Evolutionary conservation across 2,888 invertebrate genomes (phyloP).

Genomic region (Tillus elongatus): DNA sequence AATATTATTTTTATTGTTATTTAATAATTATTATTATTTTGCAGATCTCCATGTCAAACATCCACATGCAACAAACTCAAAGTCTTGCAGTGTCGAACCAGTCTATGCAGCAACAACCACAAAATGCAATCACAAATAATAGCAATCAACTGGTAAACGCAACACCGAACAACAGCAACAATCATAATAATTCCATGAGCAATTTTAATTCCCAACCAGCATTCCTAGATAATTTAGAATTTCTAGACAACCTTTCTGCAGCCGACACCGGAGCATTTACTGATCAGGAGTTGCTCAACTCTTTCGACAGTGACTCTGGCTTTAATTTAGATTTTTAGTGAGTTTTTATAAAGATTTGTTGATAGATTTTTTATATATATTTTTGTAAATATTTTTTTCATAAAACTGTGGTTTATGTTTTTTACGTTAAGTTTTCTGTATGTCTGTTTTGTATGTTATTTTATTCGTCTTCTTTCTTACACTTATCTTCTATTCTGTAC

Average conservation of each 20-base stretch:
- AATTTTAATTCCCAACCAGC: slow-evolving; percentile 46
- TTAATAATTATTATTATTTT: too few relatives aligned
- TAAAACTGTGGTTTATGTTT: slow-evolving; percentile 31
- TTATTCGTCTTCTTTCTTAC: too few relatives aligned
- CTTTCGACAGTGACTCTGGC: slow-evolving; percentile 65
- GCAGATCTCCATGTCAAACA: slow-evolving; percentile 51
- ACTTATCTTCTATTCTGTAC: too few relatives aligned
- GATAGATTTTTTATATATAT: slow-evolving; percentile 30
- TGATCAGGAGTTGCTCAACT: slow-evolving; percentile 74
- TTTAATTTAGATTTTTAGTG: slow-evolving; percentile 49
- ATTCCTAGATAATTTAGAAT: slow-evolving; percentile 73
- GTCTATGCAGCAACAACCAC: slow-evolving; percentile 24
- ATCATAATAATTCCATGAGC: slow-evolving; percentile 38
- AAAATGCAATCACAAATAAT: slow-evolving; percentile 20
- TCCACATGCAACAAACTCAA: slow-evolving; percentile 63
- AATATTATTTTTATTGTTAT: too few relatives aligned
- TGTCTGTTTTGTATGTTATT: too few relatives aligned
- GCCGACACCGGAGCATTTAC: slow-evolving; percentile 67
- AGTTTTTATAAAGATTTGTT: slow-evolving; percentile 24
- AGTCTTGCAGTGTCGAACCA: too few relatives aligned
- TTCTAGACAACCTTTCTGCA: slow-evolving; percentile 72
- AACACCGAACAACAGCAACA: slow-evolving; percentile 22
- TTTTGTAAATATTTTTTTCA: slow-evolving; percentile 31
- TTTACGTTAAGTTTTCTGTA: slow-evolving; percentile 7
- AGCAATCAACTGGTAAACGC: slow-evolving; percentile 34